Base-by-base conservation (phyloP, 2,888 invertebrate species). In the Philonicus albiceps region DNA sequence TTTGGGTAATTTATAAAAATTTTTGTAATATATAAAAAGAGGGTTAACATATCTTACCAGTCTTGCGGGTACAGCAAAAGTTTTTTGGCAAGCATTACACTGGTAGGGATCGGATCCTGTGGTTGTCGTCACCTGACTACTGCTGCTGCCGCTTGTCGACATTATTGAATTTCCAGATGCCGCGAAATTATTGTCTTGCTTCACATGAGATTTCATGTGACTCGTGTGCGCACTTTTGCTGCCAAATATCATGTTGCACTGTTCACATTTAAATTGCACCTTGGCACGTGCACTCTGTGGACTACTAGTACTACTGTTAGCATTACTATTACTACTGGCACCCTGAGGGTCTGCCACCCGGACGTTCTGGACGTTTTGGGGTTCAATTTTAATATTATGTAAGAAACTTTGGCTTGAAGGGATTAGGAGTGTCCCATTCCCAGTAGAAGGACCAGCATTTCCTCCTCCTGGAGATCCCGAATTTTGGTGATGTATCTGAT, bases 41-140 rank as follows among this genome's bases (percentile, higher is more conserved):
- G n/a, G 16, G 31, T 53, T 86, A n/a, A 78, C 2, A 64, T 8
- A 16, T 90, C 91, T 91, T 87, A 94, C 95, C 89, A 97, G 93
- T 88, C 97, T 94, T 85, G 97, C 97, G 34, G 97, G 97, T 84
- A 97, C 97, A 72, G 97, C 97, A 91, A 97, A 98, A 16, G 97
- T 97, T 92, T 97, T 97, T 89, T 96, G 95, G 92, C 97, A 98
- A 89, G 97, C 97, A 92, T 97, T 96, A 93, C 97, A 97, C 88
- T 96, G 95, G 92, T 97, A 97, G 30, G 97, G 96, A 93, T 97
- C 97, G 37, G 93, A 92, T 27, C 92, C 91, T 87, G 92, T 91
- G 76, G 90, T 89, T 84, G 91, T 90, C 88, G 91, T 93, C 89
- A 90, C 91, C 74, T 85, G 86, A 22, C 53, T 80, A 81, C 31